Conservation (phyloP, 2,888 invertebrate species). For the Artemia sinica region DNA sequence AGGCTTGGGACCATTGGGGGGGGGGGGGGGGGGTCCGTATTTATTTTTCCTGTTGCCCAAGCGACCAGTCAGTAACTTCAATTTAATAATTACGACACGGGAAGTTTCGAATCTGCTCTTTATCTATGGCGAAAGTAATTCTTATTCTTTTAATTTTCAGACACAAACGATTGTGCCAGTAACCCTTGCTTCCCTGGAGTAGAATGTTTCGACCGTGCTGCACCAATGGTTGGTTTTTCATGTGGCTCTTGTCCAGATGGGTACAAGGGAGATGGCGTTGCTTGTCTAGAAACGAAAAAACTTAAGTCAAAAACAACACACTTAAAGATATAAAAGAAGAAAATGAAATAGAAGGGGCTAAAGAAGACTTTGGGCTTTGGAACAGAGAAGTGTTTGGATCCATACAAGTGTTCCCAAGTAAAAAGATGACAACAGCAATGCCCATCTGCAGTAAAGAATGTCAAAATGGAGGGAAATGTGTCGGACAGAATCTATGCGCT, state of each 20-base stretch:
- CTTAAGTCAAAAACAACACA: constrained; percentile 2
- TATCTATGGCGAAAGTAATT: too few relatives aligned
- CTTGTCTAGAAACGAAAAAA: neutral
- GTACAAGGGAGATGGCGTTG: neutral
- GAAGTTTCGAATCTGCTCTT: too few relatives aligned
- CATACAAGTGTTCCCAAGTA: neutral
- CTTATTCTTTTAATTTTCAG: constrained; percentile 1
- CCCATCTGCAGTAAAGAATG: constrained; percentile 20
- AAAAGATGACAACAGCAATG: neutral
- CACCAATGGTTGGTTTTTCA: constrained; percentile 13
- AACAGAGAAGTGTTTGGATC: neutral
- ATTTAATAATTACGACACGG: too few relatives aligned
- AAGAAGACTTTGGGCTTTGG: neutral
- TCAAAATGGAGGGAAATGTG: constrained; percentile 20
- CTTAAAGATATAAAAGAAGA: neutral
- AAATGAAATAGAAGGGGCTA: neutral
- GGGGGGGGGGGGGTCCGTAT: too few relatives aligned
- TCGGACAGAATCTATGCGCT: constrained; percentile 17
- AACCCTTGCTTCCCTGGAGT: constrained; percentile 15
- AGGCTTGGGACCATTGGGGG: too few relatives aligned
- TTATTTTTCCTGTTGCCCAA: too few relatives aligned
- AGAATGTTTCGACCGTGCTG: constrained; percentile 13
- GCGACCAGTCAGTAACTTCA: too few relatives aligned
- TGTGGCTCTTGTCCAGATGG: neutral
- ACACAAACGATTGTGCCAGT: constrained; percentile 16